Percentiles rank a stretch among this genome's conserved stretches.
phyloP scores from a whole-genome alignment of 2,797 vertebrate genomes.

The Dallia pectoralis region DNA sequence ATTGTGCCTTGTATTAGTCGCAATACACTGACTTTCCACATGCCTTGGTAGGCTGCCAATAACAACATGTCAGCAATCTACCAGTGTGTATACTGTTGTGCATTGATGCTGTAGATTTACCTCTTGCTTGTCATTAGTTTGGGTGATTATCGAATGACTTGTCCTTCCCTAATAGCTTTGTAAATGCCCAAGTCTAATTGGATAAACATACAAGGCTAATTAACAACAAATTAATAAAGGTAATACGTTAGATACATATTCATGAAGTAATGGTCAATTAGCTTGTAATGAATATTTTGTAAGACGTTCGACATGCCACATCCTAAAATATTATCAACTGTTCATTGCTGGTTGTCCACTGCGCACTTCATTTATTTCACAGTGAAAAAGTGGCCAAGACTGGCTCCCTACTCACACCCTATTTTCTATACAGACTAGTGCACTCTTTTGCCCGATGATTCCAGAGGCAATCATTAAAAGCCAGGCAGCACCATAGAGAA shows the following conservation, averaged over 20 bases:
- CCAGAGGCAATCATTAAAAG: no score
- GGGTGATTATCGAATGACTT: constrained; percentile 60
- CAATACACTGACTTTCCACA: no score
- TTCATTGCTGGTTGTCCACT: constrained; percentile 5
- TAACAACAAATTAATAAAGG: constrained; percentile 71
- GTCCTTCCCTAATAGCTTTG: constrained; percentile 63
- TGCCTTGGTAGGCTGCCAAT: not conserved
- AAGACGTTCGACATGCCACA: constrained; percentile 24
- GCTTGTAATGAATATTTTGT: constrained; percentile 65
- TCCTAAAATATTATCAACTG: constrained; percentile 4
- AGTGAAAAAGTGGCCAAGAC: not conserved
- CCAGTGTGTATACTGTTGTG: not conserved
- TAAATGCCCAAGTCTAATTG: constrained; percentile 61
- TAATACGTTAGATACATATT: constrained; percentile 61
- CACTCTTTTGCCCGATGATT: no score
- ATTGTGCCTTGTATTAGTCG: not conserved
- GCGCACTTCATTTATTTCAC: not conserved
- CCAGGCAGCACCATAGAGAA: not conserved
- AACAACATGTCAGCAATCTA: not conserved
- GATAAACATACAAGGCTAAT: constrained; percentile 62
- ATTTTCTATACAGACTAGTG: no score
- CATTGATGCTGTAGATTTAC: constrained; percentile 8
- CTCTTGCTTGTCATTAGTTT: constrained; percentile 54
- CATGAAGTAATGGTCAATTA: constrained; percentile 61
- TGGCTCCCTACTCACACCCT: not conserved